Evolutionary conservation across 2,113 vertebrate species (phyloP).

Genomic region (Helogale parvula): DNA sequence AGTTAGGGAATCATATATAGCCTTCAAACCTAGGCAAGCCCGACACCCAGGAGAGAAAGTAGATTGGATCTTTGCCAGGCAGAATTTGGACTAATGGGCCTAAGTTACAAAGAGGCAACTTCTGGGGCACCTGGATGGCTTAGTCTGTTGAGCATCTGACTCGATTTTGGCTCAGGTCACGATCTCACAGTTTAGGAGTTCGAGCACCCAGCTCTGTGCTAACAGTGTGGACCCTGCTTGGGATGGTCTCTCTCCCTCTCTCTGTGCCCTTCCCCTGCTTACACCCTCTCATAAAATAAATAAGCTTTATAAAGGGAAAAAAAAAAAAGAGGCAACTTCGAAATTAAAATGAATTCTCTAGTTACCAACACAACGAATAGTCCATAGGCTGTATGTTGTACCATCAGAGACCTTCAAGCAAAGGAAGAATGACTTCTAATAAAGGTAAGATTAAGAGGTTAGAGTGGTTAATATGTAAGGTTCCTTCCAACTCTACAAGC

Average conservation of each 20-base stretch:
- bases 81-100: background rate
- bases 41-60: background rate
- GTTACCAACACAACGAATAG: background rate
- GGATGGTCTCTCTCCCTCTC: too few relatives aligned
- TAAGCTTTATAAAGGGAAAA: too few relatives aligned
- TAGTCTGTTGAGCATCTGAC: too few relatives aligned
- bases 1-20: background rate
- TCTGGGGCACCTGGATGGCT: too few relatives aligned
- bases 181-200: too few relatives aligned
- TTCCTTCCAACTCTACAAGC: background rate
- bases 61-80: background rate
- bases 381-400: background rate
- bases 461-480: background rate
- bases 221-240: too few relatives aligned
- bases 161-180: too few relatives aligned
- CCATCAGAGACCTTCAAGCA: background rate
- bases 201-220: too few relatives aligned
- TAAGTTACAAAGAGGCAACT: background rate
- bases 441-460: background rate
- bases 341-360: slow-evolving; percentile 20
- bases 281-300: too few relatives aligned
- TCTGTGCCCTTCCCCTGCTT: too few relatives aligned
- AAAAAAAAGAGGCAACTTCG: background rate
- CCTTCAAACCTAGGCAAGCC: slow-evolving; percentile 18
- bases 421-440: slow-evolving; percentile 16